Evolutionary conservation across 2,113 vertebrate species (phyloP), one percentile per base, ranked within the genome.

Genomic region (Anguilla rostrata): DNA sequence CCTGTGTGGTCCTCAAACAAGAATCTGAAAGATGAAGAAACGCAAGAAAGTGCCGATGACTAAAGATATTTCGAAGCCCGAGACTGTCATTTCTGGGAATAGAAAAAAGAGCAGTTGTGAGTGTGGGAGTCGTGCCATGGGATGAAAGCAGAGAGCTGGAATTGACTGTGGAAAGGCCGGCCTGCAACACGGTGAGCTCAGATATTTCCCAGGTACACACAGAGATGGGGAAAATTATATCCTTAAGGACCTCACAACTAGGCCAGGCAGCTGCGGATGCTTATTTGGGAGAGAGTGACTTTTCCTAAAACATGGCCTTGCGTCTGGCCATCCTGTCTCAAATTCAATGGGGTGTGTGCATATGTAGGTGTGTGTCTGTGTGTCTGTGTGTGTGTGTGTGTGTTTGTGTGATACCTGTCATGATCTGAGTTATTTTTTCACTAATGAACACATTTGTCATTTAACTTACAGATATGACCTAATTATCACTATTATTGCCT

Each of bases 1-100:
- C 93, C 94, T 96, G 95, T 96, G 95, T 96, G 95, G 95, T 96
- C 95, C 87, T 87, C 83, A 93, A 93, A 85, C 95, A 92, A 93
- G 92, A 92, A 94, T 92, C 93, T 93, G 88, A 94, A 90, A 95
- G 91, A 94, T 89, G 89, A 93, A 91, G 90, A 91, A 93, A 92
- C 91, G 89, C 83, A 88, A 91, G 87, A 85, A 88, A 56, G 83
- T 93, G 94, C 94, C 95, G 94, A 81, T 81, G 78, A 66, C 40
- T 81, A 88, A 91, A 94, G 94, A 95, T 94, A 94, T 95, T 94
- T 94, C 90, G 91, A 94, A 95, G 94, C 94, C 93, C 94, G 95
- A 95, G 94, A 92, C 89, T 92, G 92, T 94, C 94, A 94, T 95
- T 93, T 93, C 93, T 94, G 91, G 87, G 88, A 90, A 90, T 87